Conservation (phyloP, 2,113 vertebrate species). For the Stictonetta naevosa region DNA sequence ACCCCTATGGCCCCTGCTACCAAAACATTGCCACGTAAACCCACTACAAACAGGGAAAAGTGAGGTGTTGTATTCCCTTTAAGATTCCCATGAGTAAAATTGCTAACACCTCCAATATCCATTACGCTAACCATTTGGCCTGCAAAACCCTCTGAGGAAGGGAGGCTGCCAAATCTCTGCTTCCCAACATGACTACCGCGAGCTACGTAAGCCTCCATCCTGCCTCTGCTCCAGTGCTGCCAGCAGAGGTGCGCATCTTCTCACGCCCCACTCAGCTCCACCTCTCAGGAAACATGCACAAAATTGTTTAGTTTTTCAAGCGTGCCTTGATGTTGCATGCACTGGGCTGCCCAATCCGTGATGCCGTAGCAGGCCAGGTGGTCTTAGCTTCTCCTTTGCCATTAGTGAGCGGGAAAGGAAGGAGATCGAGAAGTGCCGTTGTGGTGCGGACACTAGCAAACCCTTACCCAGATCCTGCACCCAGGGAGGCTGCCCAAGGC, state of each 20-base stretch:
- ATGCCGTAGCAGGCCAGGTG: accelerated
- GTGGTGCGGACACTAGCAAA: neutral
- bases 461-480: neutral
- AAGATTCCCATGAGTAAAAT: conserved; percentile 2
- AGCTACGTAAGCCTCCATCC: neutral
- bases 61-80: neutral
- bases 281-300: neutral
- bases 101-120: neutral
- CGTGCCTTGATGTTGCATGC: neutral
- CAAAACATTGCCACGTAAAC: too few species aligned
- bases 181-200: neutral
- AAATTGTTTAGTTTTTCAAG: neutral
- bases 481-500: neutral
- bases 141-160: neutral
- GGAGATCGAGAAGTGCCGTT: neutral
- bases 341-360: neutral
- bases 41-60: neutral
- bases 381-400: neutral
- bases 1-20: too few species aligned
- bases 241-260: neutral
- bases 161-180: neutral
- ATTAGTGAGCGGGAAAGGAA: neutral
- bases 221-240: accelerated
- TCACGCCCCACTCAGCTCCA: neutral
- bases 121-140: neutral